Evolutionary conservation across 2,888 invertebrate genomes (phyloP).

Genomic region (Crocallis elinguaria): DNA sequence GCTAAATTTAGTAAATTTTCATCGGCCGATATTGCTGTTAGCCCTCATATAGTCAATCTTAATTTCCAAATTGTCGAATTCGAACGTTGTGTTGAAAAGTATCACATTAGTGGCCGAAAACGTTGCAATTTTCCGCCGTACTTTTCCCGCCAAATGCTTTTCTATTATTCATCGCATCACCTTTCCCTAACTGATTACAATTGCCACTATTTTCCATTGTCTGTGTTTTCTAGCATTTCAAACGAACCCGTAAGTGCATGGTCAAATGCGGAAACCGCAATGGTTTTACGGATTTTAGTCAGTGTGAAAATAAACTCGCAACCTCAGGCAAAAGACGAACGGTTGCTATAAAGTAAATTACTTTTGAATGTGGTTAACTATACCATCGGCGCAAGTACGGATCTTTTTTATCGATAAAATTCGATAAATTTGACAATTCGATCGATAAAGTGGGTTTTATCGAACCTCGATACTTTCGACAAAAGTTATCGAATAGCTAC

Average conservation of each 20-base stretch:
- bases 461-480: too few species aligned
- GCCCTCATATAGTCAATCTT: neutral
- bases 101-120: constrained; percentile 28
- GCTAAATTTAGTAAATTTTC: neutral
- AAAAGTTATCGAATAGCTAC: too few species aligned
- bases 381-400: too few species aligned
- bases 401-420: too few species aligned
- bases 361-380: too few species aligned
- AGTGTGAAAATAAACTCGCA: constrained; percentile 27
- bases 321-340: neutral
- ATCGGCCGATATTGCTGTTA: neutral
- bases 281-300: constrained; percentile 51
- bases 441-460: too few species aligned
- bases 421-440: too few species aligned
- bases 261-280: constrained; percentile 69
- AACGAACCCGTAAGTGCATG: constrained; percentile 66
- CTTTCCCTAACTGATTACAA: constrained; percentile 67
- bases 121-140: constrained; percentile 47
- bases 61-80: neutral
- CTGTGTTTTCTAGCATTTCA: constrained; percentile 64
- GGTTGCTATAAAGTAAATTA: neutral
- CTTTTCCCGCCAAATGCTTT: constrained; percentile 46
- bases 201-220: constrained; percentile 68
- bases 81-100: neutral
- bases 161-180: constrained; percentile 73